Percentiles rank a stretch among this genome's conserved stretches.
These are phyloP conservation scores for Spisula solida DNA, from an alignment of 2,888 invertebrate species.

Conservation along the genomic window DNA sequence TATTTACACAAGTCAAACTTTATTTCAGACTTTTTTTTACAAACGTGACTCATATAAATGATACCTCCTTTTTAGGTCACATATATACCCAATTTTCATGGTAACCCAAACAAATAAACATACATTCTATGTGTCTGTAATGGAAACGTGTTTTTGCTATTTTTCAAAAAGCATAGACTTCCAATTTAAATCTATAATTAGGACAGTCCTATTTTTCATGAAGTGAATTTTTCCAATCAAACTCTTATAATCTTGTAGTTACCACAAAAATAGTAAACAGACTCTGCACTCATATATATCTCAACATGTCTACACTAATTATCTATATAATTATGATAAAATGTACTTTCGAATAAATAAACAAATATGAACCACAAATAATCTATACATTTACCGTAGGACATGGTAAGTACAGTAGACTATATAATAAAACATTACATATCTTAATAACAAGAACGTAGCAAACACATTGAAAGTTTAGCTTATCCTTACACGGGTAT, in stretches of 20 bases:
- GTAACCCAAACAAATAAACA: constrained; percentile 37
- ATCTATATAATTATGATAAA: constrained; percentile 35
- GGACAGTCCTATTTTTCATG: constrained; percentile 19
- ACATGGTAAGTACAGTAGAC: background rate
- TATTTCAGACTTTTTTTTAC: constrained; percentile 42
- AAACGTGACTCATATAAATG: constrained; percentile 46
- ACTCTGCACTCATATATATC: constrained; percentile 25
- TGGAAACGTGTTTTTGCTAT: constrained; percentile 19
- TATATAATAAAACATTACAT: background rate
- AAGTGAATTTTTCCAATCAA: constrained; percentile 43
- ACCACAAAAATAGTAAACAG: constrained; percentile 34
- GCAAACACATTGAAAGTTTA: background rate
- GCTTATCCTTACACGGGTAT: background rate
- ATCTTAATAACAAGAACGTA: background rate
- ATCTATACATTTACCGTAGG: constrained; percentile 37
- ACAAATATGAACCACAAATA: constrained; percentile 48
- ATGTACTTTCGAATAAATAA: constrained; percentile 53
- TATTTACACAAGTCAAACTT: constrained; percentile 65
- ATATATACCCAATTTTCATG: constrained; percentile 37
- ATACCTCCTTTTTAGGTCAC: constrained; percentile 29
- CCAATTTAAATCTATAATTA: background rate
- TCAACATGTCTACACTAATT: constrained; percentile 40
- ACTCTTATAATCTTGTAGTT: constrained; percentile 16
- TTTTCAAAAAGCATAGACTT: constrained; percentile 23
- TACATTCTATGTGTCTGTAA: constrained; percentile 50